These are phyloP conservation scores for Caenorhabditis parvicauda DNA, from an alignment of 2,888 invertebrate species.

Conservation along the genomic window DNA sequence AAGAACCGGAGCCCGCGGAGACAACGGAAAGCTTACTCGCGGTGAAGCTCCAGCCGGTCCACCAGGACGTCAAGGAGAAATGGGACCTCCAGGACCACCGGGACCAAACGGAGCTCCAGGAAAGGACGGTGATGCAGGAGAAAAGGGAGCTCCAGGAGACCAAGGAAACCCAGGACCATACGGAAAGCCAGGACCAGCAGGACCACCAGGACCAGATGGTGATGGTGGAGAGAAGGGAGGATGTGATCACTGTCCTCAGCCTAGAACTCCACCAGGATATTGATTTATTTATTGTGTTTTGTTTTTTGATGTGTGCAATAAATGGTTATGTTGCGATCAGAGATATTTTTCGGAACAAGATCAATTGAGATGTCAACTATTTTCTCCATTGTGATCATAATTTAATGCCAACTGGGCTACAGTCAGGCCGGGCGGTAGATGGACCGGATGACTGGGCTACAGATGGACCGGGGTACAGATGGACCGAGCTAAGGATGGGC, in stretches of 20 bases:
- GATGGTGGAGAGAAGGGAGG: slow-evolving; percentile 45
- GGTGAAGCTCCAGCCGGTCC: slow-evolving; percentile 49
- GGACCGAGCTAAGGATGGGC: too few relatives aligned
- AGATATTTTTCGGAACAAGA: slow-evolving; percentile 1
- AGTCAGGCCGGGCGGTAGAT: too few relatives aligned
- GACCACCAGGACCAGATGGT: slow-evolving; percentile 44
- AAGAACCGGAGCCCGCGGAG: slow-evolving; percentile 52
- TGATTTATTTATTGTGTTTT: slow-evolving; percentile 16
- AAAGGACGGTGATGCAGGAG: slow-evolving; percentile 49
- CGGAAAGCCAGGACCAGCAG: slow-evolving; percentile 52
- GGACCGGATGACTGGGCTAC: too few relatives aligned
- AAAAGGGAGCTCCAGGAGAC: slow-evolving; percentile 55
- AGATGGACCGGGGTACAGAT: too few relatives aligned
- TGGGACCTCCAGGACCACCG: slow-evolving; percentile 49
- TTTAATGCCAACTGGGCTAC: too few relatives aligned
- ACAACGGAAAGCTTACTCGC: slow-evolving; percentile 29
- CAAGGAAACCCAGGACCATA: slow-evolving; percentile 57
- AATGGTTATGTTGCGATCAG: neutral
- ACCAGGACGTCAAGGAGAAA: slow-evolving; percentile 53
- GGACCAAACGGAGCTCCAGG: slow-evolving; percentile 53
- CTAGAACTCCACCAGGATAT: slow-evolving; percentile 58
- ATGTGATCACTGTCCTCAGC: slow-evolving; percentile 57
- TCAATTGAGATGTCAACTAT: neutral
- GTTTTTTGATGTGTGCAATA: neutral
- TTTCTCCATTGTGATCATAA: slow-evolving; percentile 1